Base-by-base conservation (phyloP, 2,113 vertebrate species). In the Mesocricetus auratus region DNA sequence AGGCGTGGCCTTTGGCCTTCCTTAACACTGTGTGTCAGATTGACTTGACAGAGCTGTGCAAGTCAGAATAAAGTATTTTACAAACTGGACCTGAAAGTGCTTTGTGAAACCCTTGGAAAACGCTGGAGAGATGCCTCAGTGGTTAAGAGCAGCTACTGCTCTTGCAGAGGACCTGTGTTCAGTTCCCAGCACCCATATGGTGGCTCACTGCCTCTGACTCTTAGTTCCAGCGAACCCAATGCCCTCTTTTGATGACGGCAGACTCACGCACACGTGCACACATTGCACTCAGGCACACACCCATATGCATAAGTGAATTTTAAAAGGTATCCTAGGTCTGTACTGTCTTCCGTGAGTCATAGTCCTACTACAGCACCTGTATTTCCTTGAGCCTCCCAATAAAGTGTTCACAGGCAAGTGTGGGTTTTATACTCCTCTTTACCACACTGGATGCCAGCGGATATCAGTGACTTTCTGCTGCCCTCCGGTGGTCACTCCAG, bases 401-500 rank as follows among this genome's bases (percentile, higher is more conserved):
- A 24, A 90, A 92, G 12, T 4, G 71, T 42, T 93, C 50, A 24
- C 53, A 31, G 50, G 29, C 94, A 69, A 62, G 22, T 75, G 36
- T 50, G 45, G 21, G 9, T 66, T 89, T 78, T 92, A 31, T 53
- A 66, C 83, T 50, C 50, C 22, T 56, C 58, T 66, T 85, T 39
- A 74, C 24, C 29, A 36, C 4, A 5, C 45, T 75, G 78, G 56
- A 58, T 86, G 66, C 89, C 77, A 66, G 53, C 3, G 10, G 3
- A 3, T 5, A 53, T 87, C 87, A 47, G 58, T 45, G 53, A 89
- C 89, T 86, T 89, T 96, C 94, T 21, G 36, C 89, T 96, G 96
- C 95, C 97, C 95, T 94, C 97, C 50, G 13, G 89, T 96, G 97
- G 89, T 53, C 87, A 94, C 89, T 75, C 3, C 9, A 36, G 73